Evolutionary conservation across 2,113 vertebrate species (phyloP).

Genomic region (Lutjanus erythropterus): DNA sequence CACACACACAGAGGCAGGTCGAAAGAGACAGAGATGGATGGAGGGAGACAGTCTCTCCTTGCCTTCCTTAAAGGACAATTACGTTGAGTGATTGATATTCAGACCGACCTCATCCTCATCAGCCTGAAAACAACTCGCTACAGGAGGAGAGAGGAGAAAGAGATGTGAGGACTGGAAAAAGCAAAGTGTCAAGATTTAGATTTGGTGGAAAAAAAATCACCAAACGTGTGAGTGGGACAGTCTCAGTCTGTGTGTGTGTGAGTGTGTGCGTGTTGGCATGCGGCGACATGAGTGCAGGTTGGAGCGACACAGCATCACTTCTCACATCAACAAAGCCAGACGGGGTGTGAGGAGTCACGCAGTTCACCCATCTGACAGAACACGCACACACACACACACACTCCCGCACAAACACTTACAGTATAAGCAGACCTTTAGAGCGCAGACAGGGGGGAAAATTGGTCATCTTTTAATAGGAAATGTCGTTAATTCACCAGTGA

Average conservation of each 20-base stretch:
- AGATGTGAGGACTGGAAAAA: constrained; percentile 26
- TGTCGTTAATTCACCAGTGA: constrained; percentile 63
- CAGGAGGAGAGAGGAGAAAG: constrained; percentile 35
- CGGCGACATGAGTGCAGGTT: constrained; percentile 53
- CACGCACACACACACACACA: constrained; percentile 41
- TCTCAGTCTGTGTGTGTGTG: constrained; percentile 4
- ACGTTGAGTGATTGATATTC: constrained; percentile 82
- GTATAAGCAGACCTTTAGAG: constrained; percentile 24
- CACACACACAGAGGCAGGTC: constrained; percentile 55
- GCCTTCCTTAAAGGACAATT: constrained; percentile 83
- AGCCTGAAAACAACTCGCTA: constrained; percentile 53
- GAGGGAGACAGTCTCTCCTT: constrained; percentile 74
- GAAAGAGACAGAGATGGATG: constrained; percentile 75
- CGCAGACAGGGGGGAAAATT: constrained; percentile 11
- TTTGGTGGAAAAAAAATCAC: constrained; percentile 65
- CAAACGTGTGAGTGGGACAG: constrained; percentile 36
- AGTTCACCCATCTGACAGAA: constrained; percentile 67
- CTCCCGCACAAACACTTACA: constrained; percentile 19
- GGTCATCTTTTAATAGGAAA: constrained; percentile 70
- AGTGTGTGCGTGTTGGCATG: constrained; percentile 36
- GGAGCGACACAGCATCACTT: constrained; percentile 64
- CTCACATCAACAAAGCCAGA: constrained; percentile 75
- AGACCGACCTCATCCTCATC: constrained; percentile 75
- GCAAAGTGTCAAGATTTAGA: constrained; percentile 29
- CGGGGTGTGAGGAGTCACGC: constrained; percentile 66